Evolutionary conservation across 2,888 invertebrate species (phyloP), one percentile per base, ranked within the genome.

Genomic region (Leptothorax acervorum): DNA sequence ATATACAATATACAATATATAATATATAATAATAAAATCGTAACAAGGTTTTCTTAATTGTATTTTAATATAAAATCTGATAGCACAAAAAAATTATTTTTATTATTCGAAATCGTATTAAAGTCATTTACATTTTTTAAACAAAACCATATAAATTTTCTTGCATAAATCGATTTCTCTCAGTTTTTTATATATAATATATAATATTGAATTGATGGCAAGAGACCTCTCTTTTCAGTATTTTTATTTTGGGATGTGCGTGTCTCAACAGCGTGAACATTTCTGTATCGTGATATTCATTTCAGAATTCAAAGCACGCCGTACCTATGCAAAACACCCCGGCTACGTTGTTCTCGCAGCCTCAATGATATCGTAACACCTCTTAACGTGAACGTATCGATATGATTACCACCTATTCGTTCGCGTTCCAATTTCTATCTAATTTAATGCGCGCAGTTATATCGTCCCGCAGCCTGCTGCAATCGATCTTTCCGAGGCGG

Each of bases 281-380:
- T 68, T 9, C 42, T 35, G 15, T 15, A 12, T 65, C 23, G 23
- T 23, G 23, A 45, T 48, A 31, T 66, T 28, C 0, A 12, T 68
- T 68, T 35, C 35, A 35, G 35, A 35, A 35, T 35, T 35, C 35
- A 35, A 35, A 35, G 35, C 35, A 35, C 35, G 18, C 23, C 12
- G 5, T 70, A n/a, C n/a, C n/a, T n/a, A 70, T 70, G 31, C 18
- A 57, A 71, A 55, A 73, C 18, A 11, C 63, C 15, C 23, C 12
- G 31, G n/a, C 12, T n/a, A 95, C 95, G 55, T 96, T 95, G 89
- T 96, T 96, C 31, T 18, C 51, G 6, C 51, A 51, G 96, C 95
- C 93, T 96, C 95, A 39, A 96, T 92, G 23, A 96, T 92, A 91
- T 96, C 96, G 81, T 94, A 94, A 90, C 96, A 96, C 84, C 96